Evolutionary conservation across 2,888 invertebrate genomes (phyloP), one percentile per base, ranked within the genome.

Genomic region (Mesoligia furuncula): DNA sequence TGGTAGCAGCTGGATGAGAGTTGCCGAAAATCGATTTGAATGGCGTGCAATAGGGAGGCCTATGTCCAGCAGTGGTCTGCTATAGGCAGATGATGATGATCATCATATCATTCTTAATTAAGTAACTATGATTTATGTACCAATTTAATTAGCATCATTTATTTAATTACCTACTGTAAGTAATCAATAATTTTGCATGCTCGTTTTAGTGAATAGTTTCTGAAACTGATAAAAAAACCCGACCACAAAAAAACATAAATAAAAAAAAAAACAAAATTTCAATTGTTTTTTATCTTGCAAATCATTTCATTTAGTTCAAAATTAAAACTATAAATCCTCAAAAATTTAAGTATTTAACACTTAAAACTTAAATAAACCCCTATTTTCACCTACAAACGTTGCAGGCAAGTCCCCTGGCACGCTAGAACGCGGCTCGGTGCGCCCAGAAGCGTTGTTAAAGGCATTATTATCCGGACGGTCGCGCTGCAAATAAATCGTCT

Each of bases 401-500:
- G 84, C 73, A 87, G 69, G 84, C 81, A 69, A 89, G 88, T 75
- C 36, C n/a, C 77, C 65, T 82, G 39, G 75, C 71, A 51, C 54
- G 79, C 82, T 70, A n/a, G 65, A 88, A 87, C 75, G 72, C 61
- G 72, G 42, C 77, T 62, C 76, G 75, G 73, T 76, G 74, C 90
- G 93, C 92, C 93, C 93, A 94, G 94, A 93, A 94, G 95, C 95
- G 92, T 92, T 92, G 94, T 93, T 95, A 95, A 94, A 95, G 94
- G 94, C 94, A 95, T 96, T 96, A 96, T 96, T 96, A 95, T 94
- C 95, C 96, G 96, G 95, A 91, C 95, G 96, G 95, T 94, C 95
- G 96, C 95, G 93, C 94, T 93, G 95, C 95, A 95, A 95, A 96
- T 96, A 96, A 96, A 96, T 96, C 95, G 96, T 95, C 96, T 95